Evolutionary conservation across 2,797 vertebrate genomes (phyloP).

Genomic region (Simalia tracyae): DNA sequence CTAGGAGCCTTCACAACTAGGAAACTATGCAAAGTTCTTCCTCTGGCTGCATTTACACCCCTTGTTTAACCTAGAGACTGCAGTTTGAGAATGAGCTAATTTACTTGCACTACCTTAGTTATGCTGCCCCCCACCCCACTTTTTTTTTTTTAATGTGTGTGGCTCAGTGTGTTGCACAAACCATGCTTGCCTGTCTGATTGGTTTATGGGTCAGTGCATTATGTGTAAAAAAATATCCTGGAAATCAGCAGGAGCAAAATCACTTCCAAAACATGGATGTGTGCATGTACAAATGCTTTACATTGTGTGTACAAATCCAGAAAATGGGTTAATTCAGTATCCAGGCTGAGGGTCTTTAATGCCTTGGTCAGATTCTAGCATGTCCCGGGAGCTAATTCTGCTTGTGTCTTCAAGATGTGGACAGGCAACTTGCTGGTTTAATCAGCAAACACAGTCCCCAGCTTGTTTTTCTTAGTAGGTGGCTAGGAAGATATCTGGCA

Average conservation of each 20-base stretch:
- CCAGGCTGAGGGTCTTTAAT: background rate
- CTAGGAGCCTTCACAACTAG: too few species aligned
- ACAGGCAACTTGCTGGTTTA: too few species aligned
- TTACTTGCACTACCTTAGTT: background rate
- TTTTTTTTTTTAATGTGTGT: background rate
- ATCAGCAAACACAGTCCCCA: background rate
- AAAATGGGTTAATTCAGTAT: too few species aligned
- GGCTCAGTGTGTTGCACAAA: background rate
- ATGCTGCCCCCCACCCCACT: background rate
- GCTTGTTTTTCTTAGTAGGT: background rate
- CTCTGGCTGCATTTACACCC: background rate
- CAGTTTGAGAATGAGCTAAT: background rate
- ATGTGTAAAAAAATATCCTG: background rate
- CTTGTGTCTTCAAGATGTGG: background rate
- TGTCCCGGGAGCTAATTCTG: too few species aligned
- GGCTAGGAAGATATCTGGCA: background rate
- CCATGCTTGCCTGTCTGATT: background rate
- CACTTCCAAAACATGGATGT: background rate
- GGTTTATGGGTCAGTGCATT: background rate
- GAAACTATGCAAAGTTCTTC: background rate
- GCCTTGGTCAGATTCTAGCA: background rate
- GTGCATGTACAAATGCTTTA: background rate
- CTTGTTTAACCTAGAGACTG: background rate
- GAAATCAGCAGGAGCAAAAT: background rate
- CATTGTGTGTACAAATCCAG: background rate